These are phyloP conservation scores for Rhinolophus ferrumequinum DNA, from an alignment of 2,113 vertebrate species.

Conservation along the genomic window DNA sequence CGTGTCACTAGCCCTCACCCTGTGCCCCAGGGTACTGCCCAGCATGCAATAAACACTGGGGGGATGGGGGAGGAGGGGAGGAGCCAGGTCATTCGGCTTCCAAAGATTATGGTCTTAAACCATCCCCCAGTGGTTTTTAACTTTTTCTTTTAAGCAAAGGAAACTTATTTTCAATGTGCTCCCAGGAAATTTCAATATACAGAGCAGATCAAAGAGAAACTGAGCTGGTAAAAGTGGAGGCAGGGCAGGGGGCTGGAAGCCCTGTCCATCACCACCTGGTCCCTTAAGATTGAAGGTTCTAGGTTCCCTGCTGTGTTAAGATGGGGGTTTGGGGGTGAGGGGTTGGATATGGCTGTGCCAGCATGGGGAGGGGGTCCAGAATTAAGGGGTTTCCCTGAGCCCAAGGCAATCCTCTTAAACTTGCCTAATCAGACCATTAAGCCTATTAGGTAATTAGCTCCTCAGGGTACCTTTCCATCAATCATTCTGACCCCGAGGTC, in stretches of 20 bases:
- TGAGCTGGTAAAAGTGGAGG: not conserved
- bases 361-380: not conserved
- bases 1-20: not conserved
- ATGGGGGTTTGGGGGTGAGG: not conserved
- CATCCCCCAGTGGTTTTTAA: not conserved
- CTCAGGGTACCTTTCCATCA: slow-evolving; percentile 23
- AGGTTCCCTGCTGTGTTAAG: not conserved
- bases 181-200: not conserved
- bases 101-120: not conserved
- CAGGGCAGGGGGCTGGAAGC: accelerated
- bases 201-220: slow-evolving; percentile 8
- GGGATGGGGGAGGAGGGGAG: not conserved
- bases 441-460: slow-evolving; percentile 73
- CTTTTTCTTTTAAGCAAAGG: slow-evolving; percentile 48
- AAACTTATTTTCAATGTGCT: slow-evolving; percentile 21
- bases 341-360: not conserved
- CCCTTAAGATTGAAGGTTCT: not conserved
- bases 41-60: not conserved
- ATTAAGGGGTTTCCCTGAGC: slow-evolving; percentile 52
- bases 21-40: not conserved
- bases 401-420: slow-evolving; percentile 70
- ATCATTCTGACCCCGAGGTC: slow-evolving; percentile 23
- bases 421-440: slow-evolving; percentile 65
- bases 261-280: not conserved
- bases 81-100: not conserved